Evolutionary conservation across 1,140 invertebrate genomes (phyloP).

Genomic region (Drosophila pallidifrons): DNA sequence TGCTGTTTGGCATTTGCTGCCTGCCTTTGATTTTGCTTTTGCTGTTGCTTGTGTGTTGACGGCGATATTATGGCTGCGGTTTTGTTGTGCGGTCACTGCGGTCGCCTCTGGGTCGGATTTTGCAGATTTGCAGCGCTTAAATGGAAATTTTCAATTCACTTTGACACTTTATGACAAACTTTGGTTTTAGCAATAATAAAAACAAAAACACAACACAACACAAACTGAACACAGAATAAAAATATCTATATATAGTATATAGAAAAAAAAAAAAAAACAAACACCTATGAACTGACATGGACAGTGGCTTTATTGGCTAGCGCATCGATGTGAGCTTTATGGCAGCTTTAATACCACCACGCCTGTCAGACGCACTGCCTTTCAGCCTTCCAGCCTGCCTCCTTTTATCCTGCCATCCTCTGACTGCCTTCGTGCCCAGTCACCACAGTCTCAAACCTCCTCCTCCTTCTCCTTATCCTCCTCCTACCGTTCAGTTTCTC

Average conservation of each 20-base stretch:
- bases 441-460: background rate
- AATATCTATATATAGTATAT: too few species aligned
- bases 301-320: conserved; percentile 43
- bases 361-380: conserved; percentile 66
- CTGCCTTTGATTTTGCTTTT: conserved; percentile 23
- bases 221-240: conserved; percentile 10
- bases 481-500: conserved; percentile 25
- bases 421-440: background rate
- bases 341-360: conserved; percentile 51
- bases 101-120: conserved; percentile 47
- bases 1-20: conserved; percentile 5
- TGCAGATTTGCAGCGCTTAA: conserved; percentile 75
- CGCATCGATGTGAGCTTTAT: conserved; percentile 57
- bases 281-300: conserved; percentile 25
- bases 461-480: background rate
- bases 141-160: conserved; percentile 80
- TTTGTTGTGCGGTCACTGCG: conserved; percentile 63
- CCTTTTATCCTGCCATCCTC: conserved; percentile 4
- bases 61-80: conserved; percentile 51
- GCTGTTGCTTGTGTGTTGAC: conserved; percentile 19
- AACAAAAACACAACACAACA: conserved; percentile 18
- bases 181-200: conserved; percentile 57
- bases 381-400: background rate
- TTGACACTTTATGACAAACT: conserved; percentile 82
- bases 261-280: background rate